A percentile compares a stretch with the other conserved stretches of the same genome.
phyloP scores from a whole-genome alignment of 2,888 invertebrate genomes.

The Cryptocheilus praepositus region DNA sequence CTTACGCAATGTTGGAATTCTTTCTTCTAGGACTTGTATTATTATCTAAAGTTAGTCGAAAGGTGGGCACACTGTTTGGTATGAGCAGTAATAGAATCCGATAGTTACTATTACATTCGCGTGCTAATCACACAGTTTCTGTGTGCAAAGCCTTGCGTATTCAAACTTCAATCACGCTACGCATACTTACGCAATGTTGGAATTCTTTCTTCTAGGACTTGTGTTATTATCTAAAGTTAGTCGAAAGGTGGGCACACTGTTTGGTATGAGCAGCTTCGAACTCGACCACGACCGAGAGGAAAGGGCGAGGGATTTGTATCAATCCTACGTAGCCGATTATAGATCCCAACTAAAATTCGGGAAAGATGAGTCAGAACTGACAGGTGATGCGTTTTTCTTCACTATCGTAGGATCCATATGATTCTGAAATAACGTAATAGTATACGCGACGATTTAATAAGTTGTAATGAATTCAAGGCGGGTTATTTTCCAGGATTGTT shows the following conservation, averaged over 20 bases:
- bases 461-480: not conserved
- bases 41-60: constrained; percentile 58
- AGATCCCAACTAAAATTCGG: constrained; percentile 51
- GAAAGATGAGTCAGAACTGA: constrained; percentile 48
- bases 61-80: constrained; percentile 55
- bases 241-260: constrained; percentile 57
- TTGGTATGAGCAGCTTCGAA: constrained; percentile 60
- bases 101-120: no score
- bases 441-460: not conserved
- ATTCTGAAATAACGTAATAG: no score
- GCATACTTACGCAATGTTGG: not conserved
- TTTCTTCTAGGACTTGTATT: constrained; percentile 57
- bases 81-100: constrained; percentile 51
- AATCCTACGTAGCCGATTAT: constrained; percentile 64
- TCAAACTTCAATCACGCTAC: no score
- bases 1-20: not conserved
- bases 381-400: constrained; percentile 36
- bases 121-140: not conserved
- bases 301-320: constrained; percentile 63
- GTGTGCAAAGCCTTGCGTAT: not conserved
- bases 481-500: constrained; percentile 54
- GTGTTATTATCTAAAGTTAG: constrained; percentile 58
- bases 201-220: constrained; percentile 51
- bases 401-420: no score
- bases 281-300: constrained; percentile 58